A percentile compares a stretch with the other conserved stretches of the same genome.
Conservation (phyloP, 2,888 invertebrate species). For the Xestia ashworthii region DNA sequence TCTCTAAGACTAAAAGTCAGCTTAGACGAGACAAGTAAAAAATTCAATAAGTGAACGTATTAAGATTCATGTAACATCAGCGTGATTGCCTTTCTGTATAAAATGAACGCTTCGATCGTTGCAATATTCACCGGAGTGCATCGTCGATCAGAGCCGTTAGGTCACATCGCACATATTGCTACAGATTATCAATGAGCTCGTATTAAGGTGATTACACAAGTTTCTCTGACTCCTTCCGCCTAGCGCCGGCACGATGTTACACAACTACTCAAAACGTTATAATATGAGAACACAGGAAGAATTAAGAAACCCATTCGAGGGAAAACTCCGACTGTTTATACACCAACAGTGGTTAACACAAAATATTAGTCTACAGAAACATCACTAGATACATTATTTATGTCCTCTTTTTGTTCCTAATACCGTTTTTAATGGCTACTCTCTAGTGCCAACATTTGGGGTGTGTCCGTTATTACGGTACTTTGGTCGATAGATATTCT, state of each 20-base stretch:
- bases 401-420: slow-evolving; percentile 20
- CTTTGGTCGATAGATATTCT: slow-evolving; percentile 56
- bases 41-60: neutral
- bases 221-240: slow-evolving; percentile 58
- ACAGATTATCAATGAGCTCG: slow-evolving; percentile 57
- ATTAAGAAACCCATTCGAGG: slow-evolving; percentile 14
- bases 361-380: slow-evolving; percentile 19
- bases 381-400: neutral
- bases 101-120: slow-evolving; percentile 19
- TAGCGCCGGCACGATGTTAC: slow-evolving; percentile 40
- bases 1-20: neutral
- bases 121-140: slow-evolving; percentile 37
- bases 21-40: slow-evolving; percentile 6
- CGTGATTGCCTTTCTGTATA: slow-evolving; percentile 20
- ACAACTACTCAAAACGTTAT: slow-evolving; percentile 38
- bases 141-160: slow-evolving; percentile 35
- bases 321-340: slow-evolving; percentile 14
- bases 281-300: slow-evolving; percentile 44
- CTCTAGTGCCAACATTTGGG: slow-evolving; percentile 11
- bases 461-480: slow-evolving; percentile 61
- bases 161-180: slow-evolving; percentile 52
- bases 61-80: slow-evolving; percentile 6
- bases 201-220: slow-evolving; percentile 63
- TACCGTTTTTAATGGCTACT: slow-evolving; percentile 31
- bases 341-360: slow-evolving; percentile 12